Base-by-base conservation (phyloP, 2,888 invertebrate species). In the Nowickia ferox region DNA sequence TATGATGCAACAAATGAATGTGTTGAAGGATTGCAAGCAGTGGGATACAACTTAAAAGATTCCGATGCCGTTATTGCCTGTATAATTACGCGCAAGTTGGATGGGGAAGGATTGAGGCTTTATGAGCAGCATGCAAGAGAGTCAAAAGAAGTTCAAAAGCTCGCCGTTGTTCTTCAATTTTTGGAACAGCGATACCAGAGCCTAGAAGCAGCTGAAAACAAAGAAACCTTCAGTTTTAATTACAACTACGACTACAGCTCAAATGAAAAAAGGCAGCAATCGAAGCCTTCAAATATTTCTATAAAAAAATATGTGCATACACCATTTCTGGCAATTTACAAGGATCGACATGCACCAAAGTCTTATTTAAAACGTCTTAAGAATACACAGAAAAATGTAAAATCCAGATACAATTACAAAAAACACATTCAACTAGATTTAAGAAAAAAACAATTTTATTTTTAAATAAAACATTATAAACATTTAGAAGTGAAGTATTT, bases 1-100 rank as follows among this genome's bases (percentile, higher is more conserved):
- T n/a, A 57, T 19, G 57, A 57, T 38, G 15, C 15, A 30, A 42
- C 61, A n/a, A 61, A 42, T 19, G 17, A 61, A 61, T 42, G 61
- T 11, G 8, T 61, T 40, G 17, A 42, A 42, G 61, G 38, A 38
- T 42, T 61, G 10, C n/a, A 17, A 40, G 40, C 61, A 40, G 17
- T 61, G n/a, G 40, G 17, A 9, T 61, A 38, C 17, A 61, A 10
- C 1, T 30, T 61, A 11, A 11, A 40, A 61, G 42, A 10, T 42
- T 40, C n/a, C 42, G 61, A 61, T 40, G 13, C 61, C 10, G 9
- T 61, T 10, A 42, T 61, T 42, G 42, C 61, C 8, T n/a, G 40
- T 48, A 48, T 48, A 15, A 48, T 48, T 48, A 48, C 15, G 0
- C n/a, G 48, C 0, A 48, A 15, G 15, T 15, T 48, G 13, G 15